Evolutionary conservation across 2,113 vertebrate species (phyloP), one percentile per base, ranked within the genome.

Genomic region (Ivindomyrus marchei): DNA sequence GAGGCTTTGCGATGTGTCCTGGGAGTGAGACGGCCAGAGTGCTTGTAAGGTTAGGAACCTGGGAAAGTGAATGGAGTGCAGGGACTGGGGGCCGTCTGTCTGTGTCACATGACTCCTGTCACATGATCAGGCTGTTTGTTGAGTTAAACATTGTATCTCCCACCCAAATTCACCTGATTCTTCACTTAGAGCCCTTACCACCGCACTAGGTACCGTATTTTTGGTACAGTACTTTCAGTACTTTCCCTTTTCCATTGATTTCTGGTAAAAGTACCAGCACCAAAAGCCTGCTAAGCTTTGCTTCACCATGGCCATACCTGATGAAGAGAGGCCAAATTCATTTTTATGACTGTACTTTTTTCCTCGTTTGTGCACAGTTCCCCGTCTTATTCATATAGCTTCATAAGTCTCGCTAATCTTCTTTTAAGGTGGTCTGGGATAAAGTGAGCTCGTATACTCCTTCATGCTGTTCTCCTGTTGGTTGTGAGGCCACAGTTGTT

Each of bases 91-190:
- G 36, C 50, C 1, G 70, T 39, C 31, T 15, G 39, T 9, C 89
- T 49, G 90, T 77, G 88, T 42, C 88, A 46, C 46, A 80, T 49
- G 62, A 88, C 77, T 62, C 27, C 39, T 21, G 86, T 46, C 47
- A 47, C 36, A 24, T 36, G 53, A n/a, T 53, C 50, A 27, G 6
- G 13, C n/a, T 5, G 53, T 17, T 27, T 85, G 21, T 46, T 58
- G 53, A 46, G 9, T 62, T 85, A 13, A 87, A 36, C 13, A 87
- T 27, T 53, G 13, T 19, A 62, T 66, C 3, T 62, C 39, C 19
- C 4, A 2, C 39, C 1, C 36, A 11, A n/a, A 7, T 24, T 88
- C 24, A 52, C 21, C 21, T 24, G 52, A 21, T 24, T 58, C 39
- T 39, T 88, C 15, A 39, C 87, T 42, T n/a, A 62, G 56, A 8